phyloP scores from a whole-genome alignment of 2,888 invertebrate species.

The Galeruca laticollis region DNA sequence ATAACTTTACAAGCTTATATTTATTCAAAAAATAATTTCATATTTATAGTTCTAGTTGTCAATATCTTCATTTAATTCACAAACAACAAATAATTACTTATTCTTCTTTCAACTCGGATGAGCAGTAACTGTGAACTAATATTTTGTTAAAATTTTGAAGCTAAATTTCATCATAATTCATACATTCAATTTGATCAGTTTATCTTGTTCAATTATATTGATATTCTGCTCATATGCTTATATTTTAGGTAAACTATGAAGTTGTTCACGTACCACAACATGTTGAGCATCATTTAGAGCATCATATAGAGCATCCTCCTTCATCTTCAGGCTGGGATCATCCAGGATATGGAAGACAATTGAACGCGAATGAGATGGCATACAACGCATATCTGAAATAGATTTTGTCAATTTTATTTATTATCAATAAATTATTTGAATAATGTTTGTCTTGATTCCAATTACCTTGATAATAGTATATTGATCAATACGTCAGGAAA shows the following conservation, averaged over 20 bases:
- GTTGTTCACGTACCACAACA: slow-evolving; percentile 85
- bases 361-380: slow-evolving; percentile 73
- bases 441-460: background rate
- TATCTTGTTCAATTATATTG: background rate
- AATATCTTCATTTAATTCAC: too few species aligned
- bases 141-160: too few species aligned
- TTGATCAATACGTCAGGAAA: too few species aligned
- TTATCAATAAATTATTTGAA: slow-evolving; percentile 57
- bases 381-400: slow-evolving; percentile 66
- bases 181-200: too few species aligned
- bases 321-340: slow-evolving; percentile 67
- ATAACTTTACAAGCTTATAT: too few species aligned
- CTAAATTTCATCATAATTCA: too few species aligned
- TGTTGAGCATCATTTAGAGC: slow-evolving; percentile 73
- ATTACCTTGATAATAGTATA: background rate
- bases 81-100: too few species aligned
- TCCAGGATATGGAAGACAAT: slow-evolving; percentile 73
- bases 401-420: slow-evolving; percentile 47
- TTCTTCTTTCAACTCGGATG: too few species aligned
- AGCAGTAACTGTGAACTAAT: too few species aligned
- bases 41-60: too few species aligned
- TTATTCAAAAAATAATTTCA: too few species aligned
- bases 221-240: slow-evolving; percentile 14
- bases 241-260: slow-evolving; percentile 79
- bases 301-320: slow-evolving; percentile 68